phyloP scores from a whole-genome alignment of 2,888 invertebrate genomes.

The Eueremaeus valkanovi region DNA sequence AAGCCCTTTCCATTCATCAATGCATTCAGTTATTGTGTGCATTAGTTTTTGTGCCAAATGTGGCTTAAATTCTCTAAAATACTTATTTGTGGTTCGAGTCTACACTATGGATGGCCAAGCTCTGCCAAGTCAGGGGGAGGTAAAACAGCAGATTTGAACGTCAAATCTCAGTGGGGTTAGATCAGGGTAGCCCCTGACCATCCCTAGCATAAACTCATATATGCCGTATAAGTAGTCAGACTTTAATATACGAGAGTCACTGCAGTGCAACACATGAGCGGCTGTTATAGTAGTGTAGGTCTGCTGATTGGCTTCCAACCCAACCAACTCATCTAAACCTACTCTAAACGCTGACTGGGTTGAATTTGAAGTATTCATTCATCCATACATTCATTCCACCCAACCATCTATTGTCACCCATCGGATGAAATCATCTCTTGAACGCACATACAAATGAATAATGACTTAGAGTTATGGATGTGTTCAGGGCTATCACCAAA shows the following conservation, averaged over 20 bases:
- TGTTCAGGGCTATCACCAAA: not conserved
- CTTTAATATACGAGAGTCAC: too few relatives aligned
- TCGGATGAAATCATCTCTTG: conserved; percentile 23
- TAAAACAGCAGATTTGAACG: too few relatives aligned
- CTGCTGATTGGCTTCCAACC: not conserved
- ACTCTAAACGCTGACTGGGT: conserved; percentile 1
- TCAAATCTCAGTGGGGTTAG: too few relatives aligned
- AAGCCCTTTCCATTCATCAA: not conserved
- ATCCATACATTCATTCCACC: not conserved
- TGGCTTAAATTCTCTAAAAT: conserved; percentile 10
- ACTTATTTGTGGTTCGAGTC: not conserved
- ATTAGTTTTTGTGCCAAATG: conserved; percentile 3
- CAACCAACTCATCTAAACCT: not conserved
- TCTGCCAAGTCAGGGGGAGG: not conserved
- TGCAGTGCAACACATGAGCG: conserved; percentile 21
- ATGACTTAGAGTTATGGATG: conserved; percentile 5
- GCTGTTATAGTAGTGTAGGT: too few relatives aligned
- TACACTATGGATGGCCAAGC: not conserved
- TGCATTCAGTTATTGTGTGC: too few relatives aligned
- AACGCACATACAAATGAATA: conserved; percentile 13
- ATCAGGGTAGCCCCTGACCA: too few relatives aligned
- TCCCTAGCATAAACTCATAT: not conserved
- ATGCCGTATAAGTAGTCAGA: too few relatives aligned
- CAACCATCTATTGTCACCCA: conserved; percentile 24
- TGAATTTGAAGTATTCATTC: not conserved